Base-by-base conservation (phyloP, 2,797 vertebrate species). In the Mormyrus proboscirostris region DNA sequence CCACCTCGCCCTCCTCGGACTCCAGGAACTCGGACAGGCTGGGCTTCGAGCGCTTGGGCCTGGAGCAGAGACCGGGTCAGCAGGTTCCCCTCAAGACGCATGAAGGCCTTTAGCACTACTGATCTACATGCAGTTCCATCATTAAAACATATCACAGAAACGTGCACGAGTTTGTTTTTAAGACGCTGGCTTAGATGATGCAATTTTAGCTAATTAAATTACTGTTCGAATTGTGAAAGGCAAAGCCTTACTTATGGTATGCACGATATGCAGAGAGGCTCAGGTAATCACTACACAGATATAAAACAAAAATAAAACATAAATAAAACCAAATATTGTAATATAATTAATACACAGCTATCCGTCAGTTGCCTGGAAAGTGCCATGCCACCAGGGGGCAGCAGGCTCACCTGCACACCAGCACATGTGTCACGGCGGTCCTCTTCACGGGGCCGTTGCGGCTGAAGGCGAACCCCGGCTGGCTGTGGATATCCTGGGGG, bases 401-500 rank as follows among this genome's bases (percentile, higher is more conserved):
- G 49, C 69, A 10, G 6, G 6, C 93, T 62, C 90, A 99, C 99
- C 99, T 98, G 96, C 98, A 99, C 8, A 99, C 99, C 90, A 99
- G 96, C 89, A 99, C 96, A 91, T 99, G 98, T 83, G 99, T 99
- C 88, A 99, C 99, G 0, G 98, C 96, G 0, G 98, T 99, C 93
- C 99, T 97, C 90, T 99, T 99, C 88, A 99, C 99, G 0, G 99
- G 99, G 22, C 99, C 99, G 0, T 99, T 99, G 90, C 98, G 97
- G 93, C 98, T 99, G 95, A 99, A 99, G 92, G 98, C 99, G 88
- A 99, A 99, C 62, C 99, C 99, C 0, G 99, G 98, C 59, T 99
- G 99, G 79, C 98, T 98, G 95, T 99, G 98, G 93, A 99, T 99
- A 94, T 99, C 99, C 96, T 99, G 99, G 90, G 99, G 99, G 93